Percentiles rank a stretch among this genome's conserved stretches.
Evolutionary conservation across 1,140 invertebrate species (phyloP).

Genomic region (Hyles euphorbiae): DNA sequence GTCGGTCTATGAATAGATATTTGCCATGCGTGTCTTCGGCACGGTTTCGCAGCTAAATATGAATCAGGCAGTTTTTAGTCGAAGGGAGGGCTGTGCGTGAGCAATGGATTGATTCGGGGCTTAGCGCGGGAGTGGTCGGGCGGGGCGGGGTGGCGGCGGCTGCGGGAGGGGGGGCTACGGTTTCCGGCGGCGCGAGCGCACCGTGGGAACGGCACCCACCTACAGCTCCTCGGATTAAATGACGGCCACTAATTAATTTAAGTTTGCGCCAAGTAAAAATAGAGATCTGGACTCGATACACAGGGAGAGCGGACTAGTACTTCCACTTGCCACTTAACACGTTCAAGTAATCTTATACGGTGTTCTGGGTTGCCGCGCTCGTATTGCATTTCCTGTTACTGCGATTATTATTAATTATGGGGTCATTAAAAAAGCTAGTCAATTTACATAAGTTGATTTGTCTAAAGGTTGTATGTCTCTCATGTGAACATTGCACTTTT

Average conservation of each 20-base stretch:
- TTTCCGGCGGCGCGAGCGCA: slow-evolving; percentile 61
- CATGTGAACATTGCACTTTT: too few relatives aligned
- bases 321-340: neutral
- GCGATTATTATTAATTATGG: too few relatives aligned
- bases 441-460: too few relatives aligned
- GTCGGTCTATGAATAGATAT: slow-evolving; percentile 33
- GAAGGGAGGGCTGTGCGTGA: slow-evolving; percentile 29
- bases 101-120: slow-evolving; percentile 25
- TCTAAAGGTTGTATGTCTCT: too few relatives aligned
- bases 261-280: slow-evolving; percentile 45
- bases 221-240: slow-evolving; percentile 59
- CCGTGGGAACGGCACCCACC: slow-evolving; percentile 65
- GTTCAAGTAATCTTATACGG: slow-evolving; percentile 2
- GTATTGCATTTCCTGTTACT: too few relatives aligned
- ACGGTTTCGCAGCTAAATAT: slow-evolving; percentile 35
- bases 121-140: slow-evolving; percentile 49
- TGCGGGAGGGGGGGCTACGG: slow-evolving; percentile 30
- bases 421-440: too few relatives aligned
- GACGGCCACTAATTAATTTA: slow-evolving; percentile 70
- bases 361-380: too few relatives aligned
- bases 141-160: slow-evolving; percentile 36
- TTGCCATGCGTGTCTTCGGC: slow-evolving; percentile 46
- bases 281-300: slow-evolving; percentile 30
- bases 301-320: slow-evolving; percentile 12
- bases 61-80: slow-evolving; percentile 33